phyloP scores from a whole-genome alignment of 2,888 invertebrate species.

The Deilephila porcellus region DNA sequence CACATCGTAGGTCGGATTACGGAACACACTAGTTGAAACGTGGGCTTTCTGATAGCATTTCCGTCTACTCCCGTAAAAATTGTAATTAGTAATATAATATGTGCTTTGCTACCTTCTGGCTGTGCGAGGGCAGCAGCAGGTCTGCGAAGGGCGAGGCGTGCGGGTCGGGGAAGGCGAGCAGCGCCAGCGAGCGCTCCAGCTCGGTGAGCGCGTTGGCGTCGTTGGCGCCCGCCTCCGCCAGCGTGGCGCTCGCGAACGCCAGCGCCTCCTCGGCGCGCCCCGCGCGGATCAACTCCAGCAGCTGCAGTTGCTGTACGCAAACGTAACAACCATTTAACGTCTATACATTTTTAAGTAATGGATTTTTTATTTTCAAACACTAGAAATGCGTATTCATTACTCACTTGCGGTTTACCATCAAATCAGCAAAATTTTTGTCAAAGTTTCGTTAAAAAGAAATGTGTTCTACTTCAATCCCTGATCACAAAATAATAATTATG shows the following conservation, averaged over 20 bases:
- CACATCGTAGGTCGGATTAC: no score
- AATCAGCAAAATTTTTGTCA: no score
- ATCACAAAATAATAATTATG: no score
- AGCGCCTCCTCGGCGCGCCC: slow-evolving; percentile 95
- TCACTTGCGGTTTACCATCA: no score
- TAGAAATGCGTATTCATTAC: no score
- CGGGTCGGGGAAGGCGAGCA: slow-evolving; percentile 98
- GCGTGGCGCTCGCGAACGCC: slow-evolving; percentile 94
- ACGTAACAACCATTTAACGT: background rate
- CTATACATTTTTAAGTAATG: no score
- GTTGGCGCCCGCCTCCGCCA: slow-evolving; percentile 95
- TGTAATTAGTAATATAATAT: no score
- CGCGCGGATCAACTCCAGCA: slow-evolving; percentile 93
- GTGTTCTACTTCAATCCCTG: no score
- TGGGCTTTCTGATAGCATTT: no score
- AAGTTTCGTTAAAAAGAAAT: no score
- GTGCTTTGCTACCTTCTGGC: slow-evolving; percentile 90
- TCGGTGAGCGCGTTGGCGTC: slow-evolving; percentile 90
- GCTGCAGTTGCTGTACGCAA: slow-evolving; percentile 90
- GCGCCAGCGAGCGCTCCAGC: slow-evolving; percentile 96
- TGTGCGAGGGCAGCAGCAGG: slow-evolving; percentile 95
- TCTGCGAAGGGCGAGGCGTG: slow-evolving; percentile 97
- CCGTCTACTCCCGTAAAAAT: no score
- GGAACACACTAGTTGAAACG: no score
- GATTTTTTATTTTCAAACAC: background rate